A percentile compares a stretch with the other conserved stretches of the same genome.
Evolutionary conservation across 2,797 vertebrate species (phyloP).

Genomic region (Bradypodion pumilum): DNA sequence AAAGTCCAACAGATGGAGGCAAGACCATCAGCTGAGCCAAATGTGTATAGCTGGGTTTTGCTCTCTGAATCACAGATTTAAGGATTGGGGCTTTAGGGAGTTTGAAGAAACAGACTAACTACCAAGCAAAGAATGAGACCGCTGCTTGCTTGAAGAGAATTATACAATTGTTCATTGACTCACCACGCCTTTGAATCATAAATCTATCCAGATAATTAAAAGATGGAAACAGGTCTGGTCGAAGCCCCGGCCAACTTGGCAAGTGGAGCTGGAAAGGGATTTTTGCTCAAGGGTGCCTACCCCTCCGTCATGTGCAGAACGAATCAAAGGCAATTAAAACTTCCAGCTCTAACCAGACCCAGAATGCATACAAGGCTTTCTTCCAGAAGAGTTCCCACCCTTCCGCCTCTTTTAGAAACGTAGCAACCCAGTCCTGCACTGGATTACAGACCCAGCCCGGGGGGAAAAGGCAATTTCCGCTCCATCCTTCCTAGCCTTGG

Average conservation of each 20-base stretch:
- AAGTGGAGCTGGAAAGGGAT: constrained; percentile 1
- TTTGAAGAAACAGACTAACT: background rate
- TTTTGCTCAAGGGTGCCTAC: background rate
- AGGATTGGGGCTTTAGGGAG: background rate
- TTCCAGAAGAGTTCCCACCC: constrained; percentile 48
- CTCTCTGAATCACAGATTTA: background rate
- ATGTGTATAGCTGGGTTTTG: background rate
- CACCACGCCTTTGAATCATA: constrained; percentile 10
- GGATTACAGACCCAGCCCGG: constrained; percentile 36
- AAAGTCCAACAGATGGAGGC: background rate
- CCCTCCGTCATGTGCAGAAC: constrained; percentile 8
- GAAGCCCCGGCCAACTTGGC: constrained; percentile 10
- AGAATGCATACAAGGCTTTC: background rate
- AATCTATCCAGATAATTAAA: constrained; percentile 37
- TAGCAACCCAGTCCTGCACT: constrained; percentile 11
- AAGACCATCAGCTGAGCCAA: background rate
- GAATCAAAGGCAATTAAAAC: background rate
- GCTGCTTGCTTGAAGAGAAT: background rate
- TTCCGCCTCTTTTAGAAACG: background rate
- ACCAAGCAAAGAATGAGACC: background rate
- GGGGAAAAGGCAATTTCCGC: constrained; percentile 85
- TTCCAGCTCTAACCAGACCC: background rate
- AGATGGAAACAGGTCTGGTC: background rate
- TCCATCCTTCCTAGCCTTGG: constrained; percentile 78
- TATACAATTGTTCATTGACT: background rate